Evolutionary conservation across 2,797 vertebrate species (phyloP), one percentile per base, ranked within the genome.

Genomic region (Margarornis squamiger): DNA sequence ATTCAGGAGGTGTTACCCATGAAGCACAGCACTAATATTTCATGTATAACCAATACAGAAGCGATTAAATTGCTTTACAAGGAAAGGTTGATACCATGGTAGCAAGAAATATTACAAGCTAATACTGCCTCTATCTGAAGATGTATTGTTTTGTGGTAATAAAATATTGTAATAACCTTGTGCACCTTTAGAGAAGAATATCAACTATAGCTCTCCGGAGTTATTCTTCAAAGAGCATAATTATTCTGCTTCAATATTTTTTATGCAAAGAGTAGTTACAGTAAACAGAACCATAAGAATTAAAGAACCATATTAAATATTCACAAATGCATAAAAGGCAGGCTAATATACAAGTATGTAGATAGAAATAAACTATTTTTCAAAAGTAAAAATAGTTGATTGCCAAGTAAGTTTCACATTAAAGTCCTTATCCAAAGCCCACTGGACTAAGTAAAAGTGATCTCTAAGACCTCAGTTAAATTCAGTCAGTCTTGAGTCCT

Each of bases 31-130:
- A 78, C 78, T 95, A 91, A 85, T 93, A 62, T 85, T 96, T 74
- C 55, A 93, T 85, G 63, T 91, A 73, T 76, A 89, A 67, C 59
- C 52, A 76, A 29, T 76, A 80, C 27, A 21, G 29, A 93, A 91
- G 43, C 91, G 94, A 95, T 78, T 84, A 71, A 94, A 94, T 96
- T 92, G 79, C 49, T 96, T 93, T 73, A 84, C 34, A 90, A 90
- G 73, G 58, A 76, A 79, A 90, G 80, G 91, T 88, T 95, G 48
- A 29, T 86, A 88, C 72, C 82, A 55, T 15, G 32, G 46, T 79
- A 88, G 62, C 23, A 83, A 46, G 72, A 43, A 93, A 48, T 86
- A 58, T 92, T 93, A 71, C 49, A 83, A 89, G 49, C 52, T 81
- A 73, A 30, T 86, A 51, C 34, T 51, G 36, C 67, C 27, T 95